Base-by-base conservation (phyloP, 2,113 vertebrate genomes). In the Todiramphus chloris region DNA sequence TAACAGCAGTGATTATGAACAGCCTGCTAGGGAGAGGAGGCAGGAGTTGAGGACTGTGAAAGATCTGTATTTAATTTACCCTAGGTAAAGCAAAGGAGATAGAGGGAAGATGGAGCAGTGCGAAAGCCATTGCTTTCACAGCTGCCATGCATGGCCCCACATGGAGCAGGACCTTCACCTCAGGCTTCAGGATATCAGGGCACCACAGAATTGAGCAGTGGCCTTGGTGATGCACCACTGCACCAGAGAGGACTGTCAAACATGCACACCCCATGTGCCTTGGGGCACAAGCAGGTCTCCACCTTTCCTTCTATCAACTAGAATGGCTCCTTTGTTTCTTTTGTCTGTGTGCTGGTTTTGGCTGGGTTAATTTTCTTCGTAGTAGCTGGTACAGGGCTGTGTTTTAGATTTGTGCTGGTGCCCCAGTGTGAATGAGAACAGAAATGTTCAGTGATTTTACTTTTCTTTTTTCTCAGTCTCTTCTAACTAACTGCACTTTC, bases 101-200 rank as follows among this genome's bases (percentile, higher is more conserved):
- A 23, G 17, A 78, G 19, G 16, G 31, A 75, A 76, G 58, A 41
- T 7, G 6, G 31, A 91, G 9, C 7, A 35, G 24, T 13, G 39
- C 50, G 31, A 63, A 75, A 55, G 43, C 15, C 13, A 9, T 9
- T 69, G 48, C 37, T 69, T 68, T 81, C 28, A 84, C 8, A 56
- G 39, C 25, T 76, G 21, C 35, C 1, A 3, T 1, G 0, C 33
- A 13, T 20, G 39, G 16, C 13, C 9, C 24, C 68, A 44, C 0
- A 2, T 2, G 6, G 28, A 87, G 21, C 28, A 28, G 21, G 13
- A 60, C 3, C 35, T 76, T 56, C 39, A 83, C 11, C 17, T 63
- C 8, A 9, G 30, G 11, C 13, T 79, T 55, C 3, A 3, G 28
- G 50, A 50, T 39, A n/a, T 25, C 35, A 43, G 33, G 16, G 19